Percentiles rank a stretch among this genome's conserved stretches.
Evolutionary conservation across 2,888 invertebrate species (phyloP).

Genomic region (Prenolepis imparis): DNA sequence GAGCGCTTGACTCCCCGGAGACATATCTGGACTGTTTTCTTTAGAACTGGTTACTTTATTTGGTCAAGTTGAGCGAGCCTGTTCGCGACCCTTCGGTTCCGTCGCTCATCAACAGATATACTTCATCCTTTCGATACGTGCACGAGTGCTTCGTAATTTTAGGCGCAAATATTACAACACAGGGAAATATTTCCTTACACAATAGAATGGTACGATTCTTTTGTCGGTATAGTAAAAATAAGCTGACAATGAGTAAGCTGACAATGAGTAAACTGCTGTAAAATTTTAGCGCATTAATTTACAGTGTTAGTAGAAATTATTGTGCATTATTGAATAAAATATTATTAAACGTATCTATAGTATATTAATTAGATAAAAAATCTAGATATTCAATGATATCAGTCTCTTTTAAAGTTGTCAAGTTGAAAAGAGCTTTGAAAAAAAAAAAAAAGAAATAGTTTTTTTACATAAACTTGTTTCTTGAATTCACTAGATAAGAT

Average conservation of each 20-base stretch:
- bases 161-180: constrained; percentile 52
- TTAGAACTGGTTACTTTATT: constrained; percentile 81
- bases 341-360: not conserved
- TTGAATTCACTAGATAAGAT: constrained; percentile 55
- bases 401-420: no score
- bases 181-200: constrained; percentile 73
- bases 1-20: constrained; percentile 78
- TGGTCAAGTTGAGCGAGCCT: constrained; percentile 79
- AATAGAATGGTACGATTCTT: constrained; percentile 65
- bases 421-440: not conserved
- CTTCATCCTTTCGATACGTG: constrained; percentile 69
- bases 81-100: constrained; percentile 62
- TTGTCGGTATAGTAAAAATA: constrained; percentile 36
- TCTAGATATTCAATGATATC: not conserved
- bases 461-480: constrained; percentile 47
- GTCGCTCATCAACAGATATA: constrained; percentile 74
- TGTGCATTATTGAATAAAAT: no score
- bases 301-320: not conserved
- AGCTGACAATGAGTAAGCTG: not conserved
- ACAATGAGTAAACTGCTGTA: no score
- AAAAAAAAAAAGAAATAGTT: not conserved
- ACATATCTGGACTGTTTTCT: constrained; percentile 84
- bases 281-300: not conserved
- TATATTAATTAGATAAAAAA: not conserved
- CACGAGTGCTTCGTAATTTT: constrained; percentile 67